Conservation (phyloP, 2,888 invertebrate genomes). For the Leptothorax acervorum region DNA sequence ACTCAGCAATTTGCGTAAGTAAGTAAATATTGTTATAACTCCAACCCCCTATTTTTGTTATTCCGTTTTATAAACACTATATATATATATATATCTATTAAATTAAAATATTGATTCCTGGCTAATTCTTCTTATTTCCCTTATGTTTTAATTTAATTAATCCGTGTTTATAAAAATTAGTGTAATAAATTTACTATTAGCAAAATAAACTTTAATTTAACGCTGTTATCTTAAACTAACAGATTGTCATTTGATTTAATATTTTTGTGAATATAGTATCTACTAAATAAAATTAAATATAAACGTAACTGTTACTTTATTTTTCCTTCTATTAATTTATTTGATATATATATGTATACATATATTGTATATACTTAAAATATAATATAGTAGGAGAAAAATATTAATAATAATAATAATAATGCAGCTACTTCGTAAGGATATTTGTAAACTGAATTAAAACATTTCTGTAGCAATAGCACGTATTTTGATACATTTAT, state of each 20-base stretch:
- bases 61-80: not conserved
- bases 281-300: not conserved
- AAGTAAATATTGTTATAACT: not conserved
- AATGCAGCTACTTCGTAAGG: not conserved
- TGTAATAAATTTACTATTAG: not conserved
- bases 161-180: not conserved
- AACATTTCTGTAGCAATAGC: not conserved
- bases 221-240: not conserved
- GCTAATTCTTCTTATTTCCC: not conserved
- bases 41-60: not conserved
- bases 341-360: not conserved
- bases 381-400: not conserved
- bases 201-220: not conserved
- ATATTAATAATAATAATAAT: not conserved
- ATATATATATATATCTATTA: not conserved
- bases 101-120: not conserved
- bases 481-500: not conserved
- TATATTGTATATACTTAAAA: not conserved
- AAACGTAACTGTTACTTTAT: not conserved
- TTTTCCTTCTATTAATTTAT: not conserved
- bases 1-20: not conserved
- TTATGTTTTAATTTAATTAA: not conserved
- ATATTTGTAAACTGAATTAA: too few relatives aligned
- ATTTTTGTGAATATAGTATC: not conserved
- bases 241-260: not conserved